Evolutionary conservation across 2,113 vertebrate genomes (phyloP).

Genomic region (Zapornia atra): DNA sequence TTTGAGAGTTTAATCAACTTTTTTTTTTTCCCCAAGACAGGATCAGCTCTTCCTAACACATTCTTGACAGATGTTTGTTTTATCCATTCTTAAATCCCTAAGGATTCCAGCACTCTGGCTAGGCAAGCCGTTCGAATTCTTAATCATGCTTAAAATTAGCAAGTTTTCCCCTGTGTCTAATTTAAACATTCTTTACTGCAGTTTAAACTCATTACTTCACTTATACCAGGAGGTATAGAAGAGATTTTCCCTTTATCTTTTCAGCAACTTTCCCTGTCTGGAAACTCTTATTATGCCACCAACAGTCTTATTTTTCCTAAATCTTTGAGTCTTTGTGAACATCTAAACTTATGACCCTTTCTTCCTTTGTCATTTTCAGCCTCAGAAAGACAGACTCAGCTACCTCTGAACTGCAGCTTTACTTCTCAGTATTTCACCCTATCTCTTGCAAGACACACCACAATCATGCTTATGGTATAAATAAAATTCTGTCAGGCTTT

Average conservation of each 20-base stretch:
- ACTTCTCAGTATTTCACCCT: not conserved
- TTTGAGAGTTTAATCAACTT: not conserved
- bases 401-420: not conserved
- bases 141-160: conserved; percentile 7
- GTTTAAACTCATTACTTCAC: not conserved
- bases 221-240: not conserved
- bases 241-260: not conserved
- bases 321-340: not conserved
- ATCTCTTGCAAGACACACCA: not conserved
- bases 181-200: not conserved
- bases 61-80: not conserved
- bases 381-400: not conserved
- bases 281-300: not conserved
- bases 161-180: not conserved
- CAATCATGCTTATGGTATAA: not conserved
- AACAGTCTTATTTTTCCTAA: not conserved
- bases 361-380: not conserved
- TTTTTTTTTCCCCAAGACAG: not conserved
- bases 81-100: not conserved
- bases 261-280: not conserved
- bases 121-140: not conserved
- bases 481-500: not conserved
- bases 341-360: not conserved
- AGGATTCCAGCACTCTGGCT: not conserved
- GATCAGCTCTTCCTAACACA: not conserved